Percentiles rank a stretch among this genome's conserved stretches.
Conservation (phyloP, 2,797 vertebrate genomes). For the Poecilia picta region DNA sequence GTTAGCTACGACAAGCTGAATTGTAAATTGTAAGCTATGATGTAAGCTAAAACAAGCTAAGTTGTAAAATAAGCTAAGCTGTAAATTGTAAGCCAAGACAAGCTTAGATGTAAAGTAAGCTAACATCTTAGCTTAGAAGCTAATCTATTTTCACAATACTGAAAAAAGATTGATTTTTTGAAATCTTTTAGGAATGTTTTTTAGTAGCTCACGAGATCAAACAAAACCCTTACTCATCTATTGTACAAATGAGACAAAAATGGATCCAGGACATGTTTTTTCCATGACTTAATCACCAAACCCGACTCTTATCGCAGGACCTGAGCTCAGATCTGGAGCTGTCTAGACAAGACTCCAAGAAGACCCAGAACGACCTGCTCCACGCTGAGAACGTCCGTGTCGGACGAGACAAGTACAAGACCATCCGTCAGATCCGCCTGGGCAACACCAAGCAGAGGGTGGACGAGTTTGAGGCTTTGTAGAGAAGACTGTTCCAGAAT, state of each 20-base stretch:
- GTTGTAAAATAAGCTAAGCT: too few species aligned
- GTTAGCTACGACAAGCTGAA: too few species aligned
- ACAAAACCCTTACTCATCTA: background rate
- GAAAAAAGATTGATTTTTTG: background rate
- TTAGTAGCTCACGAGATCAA: too few species aligned
- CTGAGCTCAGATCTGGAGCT: conserved; percentile 91
- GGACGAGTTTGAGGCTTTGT: conserved; percentile 97
- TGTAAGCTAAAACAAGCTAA: too few species aligned
- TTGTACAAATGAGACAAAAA: background rate
- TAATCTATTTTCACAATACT: background rate
- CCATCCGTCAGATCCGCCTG: conserved; percentile 93
- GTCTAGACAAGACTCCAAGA: conserved; percentile 86
- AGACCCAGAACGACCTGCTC: conserved; percentile 89
- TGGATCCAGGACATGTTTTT: background rate
- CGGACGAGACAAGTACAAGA: conserved; percentile 98
- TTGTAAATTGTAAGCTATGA: too few species aligned
- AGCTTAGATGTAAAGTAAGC: too few species aligned
- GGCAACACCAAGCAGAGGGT: conserved; percentile 99
- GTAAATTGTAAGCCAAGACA: too few species aligned
- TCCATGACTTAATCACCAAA: background rate
- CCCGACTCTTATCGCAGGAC: conserved; percentile 68
- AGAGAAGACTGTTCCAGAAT: conserved; percentile 52
- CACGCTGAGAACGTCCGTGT: conserved; percentile 89
- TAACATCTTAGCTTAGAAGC: too few species aligned
- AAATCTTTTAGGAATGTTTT: background rate